These are phyloP conservation scores for Amblyraja radiata DNA, from an alignment of 2,797 vertebrate genomes.

Conservation along the genomic window DNA sequence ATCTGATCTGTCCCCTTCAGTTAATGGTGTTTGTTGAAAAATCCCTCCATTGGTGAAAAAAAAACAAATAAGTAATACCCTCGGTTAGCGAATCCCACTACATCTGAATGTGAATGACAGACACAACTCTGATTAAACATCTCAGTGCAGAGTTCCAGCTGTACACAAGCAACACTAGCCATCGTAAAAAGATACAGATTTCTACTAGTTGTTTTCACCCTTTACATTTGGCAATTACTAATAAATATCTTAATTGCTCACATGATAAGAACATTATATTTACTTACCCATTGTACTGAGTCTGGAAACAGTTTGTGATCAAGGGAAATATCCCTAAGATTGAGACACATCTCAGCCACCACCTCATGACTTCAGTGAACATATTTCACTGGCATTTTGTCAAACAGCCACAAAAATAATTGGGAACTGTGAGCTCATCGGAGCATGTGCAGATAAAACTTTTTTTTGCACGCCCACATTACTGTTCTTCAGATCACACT, in stretches of 20 bases:
- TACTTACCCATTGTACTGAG: slow-evolving; percentile 5
- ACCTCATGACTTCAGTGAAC: not conserved
- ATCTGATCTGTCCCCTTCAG: not conserved
- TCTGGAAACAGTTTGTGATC: not conserved
- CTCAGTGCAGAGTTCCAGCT: too few relatives aligned
- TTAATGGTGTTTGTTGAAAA: not conserved
- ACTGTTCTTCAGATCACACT: not conserved
- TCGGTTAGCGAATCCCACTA: not conserved
- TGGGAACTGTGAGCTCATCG: not conserved
- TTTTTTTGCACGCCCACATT: not conserved
- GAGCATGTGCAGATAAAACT: not conserved
- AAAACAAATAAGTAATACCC: not conserved
- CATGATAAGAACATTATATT: not conserved
- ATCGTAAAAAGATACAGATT: too few relatives aligned
- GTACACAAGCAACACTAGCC: too few relatives aligned
- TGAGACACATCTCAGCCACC: not conserved
- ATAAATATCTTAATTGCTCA: not conserved
- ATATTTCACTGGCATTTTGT: not conserved
- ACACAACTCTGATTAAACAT: not conserved
- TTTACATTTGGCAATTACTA: not conserved
- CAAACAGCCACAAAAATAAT: not conserved
- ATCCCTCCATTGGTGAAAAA: not conserved
- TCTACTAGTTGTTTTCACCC: not conserved
- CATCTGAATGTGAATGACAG: not conserved
- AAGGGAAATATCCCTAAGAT: not conserved